A percentile compares a stretch with the other conserved stretches of the same genome.
Conservation (phyloP, 37 sponge, comb jelly and placozoan genomes). For the Crambe crambe region DNA sequence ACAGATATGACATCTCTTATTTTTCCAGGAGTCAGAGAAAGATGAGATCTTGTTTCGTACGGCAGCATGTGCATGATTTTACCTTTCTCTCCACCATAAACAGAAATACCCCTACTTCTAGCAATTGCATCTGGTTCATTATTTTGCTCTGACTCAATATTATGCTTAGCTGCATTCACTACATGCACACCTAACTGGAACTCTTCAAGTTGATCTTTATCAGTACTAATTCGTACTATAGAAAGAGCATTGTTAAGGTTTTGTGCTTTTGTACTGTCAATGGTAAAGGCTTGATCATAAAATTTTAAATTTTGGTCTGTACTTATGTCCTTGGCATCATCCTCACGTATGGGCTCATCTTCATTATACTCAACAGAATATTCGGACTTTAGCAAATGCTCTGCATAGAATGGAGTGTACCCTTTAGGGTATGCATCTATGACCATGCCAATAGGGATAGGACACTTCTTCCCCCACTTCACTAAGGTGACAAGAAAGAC, state of each 20-base stretch:
- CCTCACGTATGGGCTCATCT: neutral
- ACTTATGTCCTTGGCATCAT: neutral
- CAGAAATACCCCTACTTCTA: conserved; percentile 1
- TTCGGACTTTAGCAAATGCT: conserved; percentile 15
- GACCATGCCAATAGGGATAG: conserved; percentile 35
- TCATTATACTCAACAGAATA: conserved; percentile 8
- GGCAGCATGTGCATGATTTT: conserved; percentile 39
- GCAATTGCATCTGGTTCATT: conserved; percentile 24
- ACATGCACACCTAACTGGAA: conserved; percentile 72
- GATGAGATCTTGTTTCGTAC: neutral
- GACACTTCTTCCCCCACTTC: conserved; percentile 16
- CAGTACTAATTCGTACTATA: neutral
- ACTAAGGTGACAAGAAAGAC: conserved; percentile 40
- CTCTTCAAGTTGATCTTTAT: neutral
- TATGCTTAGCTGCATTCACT: conserved; percentile 38
- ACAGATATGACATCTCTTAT: conserved; percentile 37
- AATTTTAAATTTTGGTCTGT: neutral
- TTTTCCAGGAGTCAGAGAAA: conserved; percentile 23
- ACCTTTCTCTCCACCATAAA: conserved; percentile 20
- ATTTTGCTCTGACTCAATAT: neutral
- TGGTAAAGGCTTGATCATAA: conserved; percentile 60
- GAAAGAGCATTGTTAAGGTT: conserved; percentile 76
- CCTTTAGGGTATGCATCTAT: conserved; percentile 31
- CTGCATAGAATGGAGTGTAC: conserved; percentile 14
- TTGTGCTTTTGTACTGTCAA: conserved; percentile 61